Conservation (phyloP, 2,113 vertebrate genomes). For the Cryptomyrus ogoouensis region DNA sequence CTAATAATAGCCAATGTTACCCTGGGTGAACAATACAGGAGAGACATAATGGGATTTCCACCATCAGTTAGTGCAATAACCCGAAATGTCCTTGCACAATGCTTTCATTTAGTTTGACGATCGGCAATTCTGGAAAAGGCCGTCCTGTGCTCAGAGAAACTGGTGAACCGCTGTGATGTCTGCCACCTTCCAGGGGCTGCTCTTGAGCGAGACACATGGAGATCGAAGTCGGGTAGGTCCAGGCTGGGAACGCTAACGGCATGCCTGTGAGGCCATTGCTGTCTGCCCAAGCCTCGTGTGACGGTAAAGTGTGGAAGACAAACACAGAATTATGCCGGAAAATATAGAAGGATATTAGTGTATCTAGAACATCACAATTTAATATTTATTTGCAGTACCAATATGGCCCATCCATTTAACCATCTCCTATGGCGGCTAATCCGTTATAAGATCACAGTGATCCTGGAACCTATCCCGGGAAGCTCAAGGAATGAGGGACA, state of each 20-base stretch:
- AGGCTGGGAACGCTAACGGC: not conserved
- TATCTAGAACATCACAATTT: not conserved
- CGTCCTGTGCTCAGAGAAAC: not conserved
- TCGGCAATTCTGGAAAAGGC: not conserved
- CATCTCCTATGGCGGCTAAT: not conserved
- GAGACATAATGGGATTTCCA: not conserved
- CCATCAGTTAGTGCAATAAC: not conserved
- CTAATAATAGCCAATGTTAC: not conserved
- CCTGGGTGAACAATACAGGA: not conserved
- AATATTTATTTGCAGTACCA: not conserved
- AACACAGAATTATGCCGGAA: not conserved
- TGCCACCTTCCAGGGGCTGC: not conserved
- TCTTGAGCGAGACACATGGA: not conserved
- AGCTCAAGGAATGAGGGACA: not conserved
- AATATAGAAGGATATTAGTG: not conserved
- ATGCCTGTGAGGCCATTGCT: not conserved
- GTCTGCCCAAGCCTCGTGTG: not conserved
- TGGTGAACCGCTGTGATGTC: not conserved
- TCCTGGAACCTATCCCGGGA: not conserved
- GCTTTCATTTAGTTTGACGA: not conserved
- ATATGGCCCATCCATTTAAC: not conserved
- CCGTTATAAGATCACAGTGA: not conserved
- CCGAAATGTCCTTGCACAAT: not conserved
- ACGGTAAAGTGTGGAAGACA: not conserved
- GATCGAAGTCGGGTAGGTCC: not conserved